Conservation (phyloP, 1,140 invertebrate genomes). For the Temnothorax curvispinosus region DNA sequence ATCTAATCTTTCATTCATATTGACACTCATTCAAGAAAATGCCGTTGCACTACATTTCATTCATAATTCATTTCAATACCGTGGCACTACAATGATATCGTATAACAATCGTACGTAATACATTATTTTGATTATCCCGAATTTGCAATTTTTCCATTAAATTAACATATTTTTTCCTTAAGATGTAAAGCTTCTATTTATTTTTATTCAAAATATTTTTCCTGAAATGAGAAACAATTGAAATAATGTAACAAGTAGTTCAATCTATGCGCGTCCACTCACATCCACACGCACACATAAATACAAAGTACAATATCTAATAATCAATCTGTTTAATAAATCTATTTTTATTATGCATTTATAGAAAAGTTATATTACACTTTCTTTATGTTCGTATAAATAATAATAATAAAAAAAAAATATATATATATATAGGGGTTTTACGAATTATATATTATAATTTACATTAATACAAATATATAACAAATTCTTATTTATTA, state of each 20-base stretch:
- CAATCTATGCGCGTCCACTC: not conserved
- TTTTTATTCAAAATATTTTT: not conserved
- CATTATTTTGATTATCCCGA: not conserved
- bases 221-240: not conserved
- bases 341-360: not conserved
- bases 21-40: constrained; percentile 58
- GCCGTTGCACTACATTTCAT: constrained; percentile 71
- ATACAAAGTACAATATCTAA: not conserved
- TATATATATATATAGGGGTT: not conserved
- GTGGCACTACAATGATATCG: not conserved
- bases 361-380: not conserved
- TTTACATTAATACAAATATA: not conserved
- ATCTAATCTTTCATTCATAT: constrained; percentile 65
- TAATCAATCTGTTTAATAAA: not conserved
- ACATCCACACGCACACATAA: not conserved
- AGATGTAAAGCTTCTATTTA: not conserved
- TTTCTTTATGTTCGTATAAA: not conserved
- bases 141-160: not conserved
- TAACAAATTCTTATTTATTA: not conserved
- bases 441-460: not conserved
- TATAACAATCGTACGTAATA: not conserved
- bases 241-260: not conserved
- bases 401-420: not conserved
- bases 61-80: constrained; percentile 68
- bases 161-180: not conserved